These are phyloP conservation scores for Malurus melanocephalus DNA, from an alignment of 2,113 vertebrate species.

Conservation along the genomic window DNA sequence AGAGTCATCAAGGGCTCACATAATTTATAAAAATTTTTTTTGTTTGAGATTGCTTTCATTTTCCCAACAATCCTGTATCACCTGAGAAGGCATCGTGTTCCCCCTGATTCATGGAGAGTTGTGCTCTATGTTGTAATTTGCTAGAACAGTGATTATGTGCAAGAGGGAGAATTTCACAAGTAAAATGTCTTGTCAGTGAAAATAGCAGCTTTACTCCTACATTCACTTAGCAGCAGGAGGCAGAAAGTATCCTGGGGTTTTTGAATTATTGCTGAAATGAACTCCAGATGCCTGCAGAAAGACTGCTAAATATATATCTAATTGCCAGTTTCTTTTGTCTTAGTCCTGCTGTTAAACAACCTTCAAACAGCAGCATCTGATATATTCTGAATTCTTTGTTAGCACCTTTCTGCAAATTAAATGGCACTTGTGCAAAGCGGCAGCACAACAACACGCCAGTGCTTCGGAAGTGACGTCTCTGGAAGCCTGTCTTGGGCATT, in stretches of 20 bases:
- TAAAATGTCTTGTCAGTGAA: constrained; percentile 69
- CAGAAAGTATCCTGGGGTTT: constrained; percentile 60
- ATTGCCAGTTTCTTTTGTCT: constrained; percentile 61
- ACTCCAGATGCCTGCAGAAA: constrained; percentile 66
- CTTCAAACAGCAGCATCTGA: constrained; percentile 44
- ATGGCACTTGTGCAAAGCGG: background rate
- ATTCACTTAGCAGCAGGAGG: constrained; percentile 64
- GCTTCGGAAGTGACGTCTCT: background rate
- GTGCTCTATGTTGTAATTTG: constrained; percentile 47
- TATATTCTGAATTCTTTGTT: constrained; percentile 33
- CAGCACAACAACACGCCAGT: background rate
- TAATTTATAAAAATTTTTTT: background rate
- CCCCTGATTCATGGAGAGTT: constrained; percentile 19
- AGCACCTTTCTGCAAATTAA: constrained; percentile 29
- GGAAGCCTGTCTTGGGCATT: background rate
- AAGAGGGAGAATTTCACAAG: constrained; percentile 67
- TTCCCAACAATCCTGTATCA: background rate
- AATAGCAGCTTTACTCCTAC: constrained; percentile 74
- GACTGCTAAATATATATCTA: constrained; percentile 71
- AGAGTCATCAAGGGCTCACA: background rate
- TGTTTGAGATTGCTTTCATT: background rate
- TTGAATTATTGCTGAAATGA: constrained; percentile 66
- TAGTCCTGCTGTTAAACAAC: constrained; percentile 45
- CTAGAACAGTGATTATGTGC: constrained; percentile 53
- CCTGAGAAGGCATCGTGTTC: background rate